A percentile compares a stretch with the other conserved stretches of the same genome.
phyloP scores from a whole-genome alignment of 2,888 invertebrate genomes.

The Mantis religiosa region DNA sequence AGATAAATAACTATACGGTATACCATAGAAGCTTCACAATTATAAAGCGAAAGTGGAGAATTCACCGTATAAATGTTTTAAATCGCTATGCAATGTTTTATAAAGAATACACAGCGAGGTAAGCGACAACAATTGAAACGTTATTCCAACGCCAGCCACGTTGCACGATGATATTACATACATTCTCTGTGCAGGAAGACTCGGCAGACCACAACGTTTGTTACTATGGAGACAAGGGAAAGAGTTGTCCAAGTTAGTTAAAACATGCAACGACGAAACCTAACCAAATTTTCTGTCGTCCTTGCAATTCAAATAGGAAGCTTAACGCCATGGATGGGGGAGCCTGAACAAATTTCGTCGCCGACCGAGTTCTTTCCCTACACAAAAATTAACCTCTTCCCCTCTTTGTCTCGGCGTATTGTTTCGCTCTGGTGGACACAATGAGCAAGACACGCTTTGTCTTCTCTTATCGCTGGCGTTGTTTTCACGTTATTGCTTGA shows the following conservation, averaged over 20 bases:
- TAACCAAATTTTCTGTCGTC: neutral
- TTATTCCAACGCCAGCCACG: no score
- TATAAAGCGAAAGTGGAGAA: no score
- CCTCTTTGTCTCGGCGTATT: neutral
- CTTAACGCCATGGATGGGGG: neutral
- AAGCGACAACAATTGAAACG: no score
- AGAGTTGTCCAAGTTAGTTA: neutral
- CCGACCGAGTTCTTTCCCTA: neutral
- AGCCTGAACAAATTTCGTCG: neutral
- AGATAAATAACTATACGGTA: no score
- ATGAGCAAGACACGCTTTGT: neutral
- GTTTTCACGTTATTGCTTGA: neutral
- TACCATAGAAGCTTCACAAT: no score
- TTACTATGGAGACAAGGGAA: neutral
- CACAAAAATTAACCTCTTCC: neutral
- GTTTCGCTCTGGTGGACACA: neutral
- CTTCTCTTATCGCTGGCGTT: neutral
- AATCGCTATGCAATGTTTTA: no score
- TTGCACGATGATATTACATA: no score
- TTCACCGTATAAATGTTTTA: no score
- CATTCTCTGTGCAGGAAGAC: no score
- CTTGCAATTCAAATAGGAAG: neutral
- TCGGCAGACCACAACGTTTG: neutral
- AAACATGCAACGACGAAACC: neutral
- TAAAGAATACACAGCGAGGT: no score